Percentiles rank a stretch among this genome's conserved stretches.
Evolutionary conservation across 2,797 vertebrate genomes (phyloP).

Genomic region (Acridotheres tristis): DNA sequence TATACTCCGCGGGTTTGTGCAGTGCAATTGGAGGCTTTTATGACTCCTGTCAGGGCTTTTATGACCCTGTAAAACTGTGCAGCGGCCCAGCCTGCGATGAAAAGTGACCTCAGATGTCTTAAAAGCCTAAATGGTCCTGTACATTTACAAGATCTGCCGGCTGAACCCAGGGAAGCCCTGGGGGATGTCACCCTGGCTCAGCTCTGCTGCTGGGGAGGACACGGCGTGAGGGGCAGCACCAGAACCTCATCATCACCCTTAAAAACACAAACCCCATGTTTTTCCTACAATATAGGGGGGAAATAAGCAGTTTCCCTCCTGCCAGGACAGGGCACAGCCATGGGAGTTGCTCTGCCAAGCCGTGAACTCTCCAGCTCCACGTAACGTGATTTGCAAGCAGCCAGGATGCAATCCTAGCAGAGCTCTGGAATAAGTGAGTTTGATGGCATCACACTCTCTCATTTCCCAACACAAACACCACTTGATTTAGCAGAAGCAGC

Average conservation of each 20-base stretch:
- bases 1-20: constrained; percentile 83
- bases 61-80: constrained; percentile 83
- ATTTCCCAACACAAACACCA: constrained; percentile 65
- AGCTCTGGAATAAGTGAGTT: constrained; percentile 44
- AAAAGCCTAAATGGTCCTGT: constrained; percentile 79
- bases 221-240: not conserved
- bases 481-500: constrained; percentile 62
- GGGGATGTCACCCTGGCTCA: not conserved
- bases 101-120: constrained; percentile 76
- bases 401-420: not conserved
- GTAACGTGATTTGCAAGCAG: not conserved
- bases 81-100: constrained; percentile 76
- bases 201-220: not conserved
- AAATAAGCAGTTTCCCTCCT: not conserved
- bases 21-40: constrained; percentile 84
- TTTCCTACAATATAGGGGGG: fast-evolving
- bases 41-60: constrained; percentile 84
- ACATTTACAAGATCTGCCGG: constrained; percentile 73
- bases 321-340: not conserved
- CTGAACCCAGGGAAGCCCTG: constrained; percentile 23
- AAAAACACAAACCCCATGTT: fast-evolving
- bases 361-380: not conserved
- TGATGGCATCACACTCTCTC: constrained; percentile 54
- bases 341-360: not conserved
- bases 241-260: not conserved